Base-by-base conservation (phyloP, 2,797 vertebrate genomes). In the Amblyopsis hoosieri region DNA sequence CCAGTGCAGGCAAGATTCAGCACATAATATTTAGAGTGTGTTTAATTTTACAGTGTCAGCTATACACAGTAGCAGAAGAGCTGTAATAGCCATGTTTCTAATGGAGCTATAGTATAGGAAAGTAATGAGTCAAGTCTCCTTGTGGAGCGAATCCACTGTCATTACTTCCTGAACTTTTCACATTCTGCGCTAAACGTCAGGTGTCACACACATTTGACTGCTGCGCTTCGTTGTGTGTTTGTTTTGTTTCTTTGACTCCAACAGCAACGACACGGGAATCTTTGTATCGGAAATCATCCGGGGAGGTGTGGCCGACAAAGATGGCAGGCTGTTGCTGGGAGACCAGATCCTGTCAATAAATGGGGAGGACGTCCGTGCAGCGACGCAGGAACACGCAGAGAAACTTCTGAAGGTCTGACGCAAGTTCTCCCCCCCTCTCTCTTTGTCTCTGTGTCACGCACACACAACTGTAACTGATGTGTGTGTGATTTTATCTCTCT, bases 291-390 rank as follows among this genome's bases (percentile, higher is more conserved):
- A 97, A 77, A 94, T 98, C 19, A 91, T 94, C 78, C 94, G 91
- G 87, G 95, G 96, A 87, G 94, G 96, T 59, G 93, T 93, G 76
- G 93, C 93, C 33, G 94, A 96, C 80, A 78, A 85, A 2, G 95
- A 98, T 71, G 94, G 95, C 56, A 94, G 95, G 64, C 82, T 99
- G 87, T 91, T 94, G 89, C 95, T 94, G 63, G 97, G 96, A 66
- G 97, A 99, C 89, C 96, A 98, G 86, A 97, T 99, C 84, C 53
- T 99, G 71, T 93, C 91, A 66, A 93, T 99, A 80, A 97, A 95
- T 13, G 95, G 93, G 49, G 94, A 97, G 75, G 96, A 98, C 19
- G 94, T 97, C 65, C 93, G 94, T 48, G 93, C 92, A 0, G 94
- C 95, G 42, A 94, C 94, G 1, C 95, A 95, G 79, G 95, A 97